These are phyloP conservation scores for Cephus runcator DNA, from an alignment of 2,888 invertebrate species.

Conservation along the genomic window DNA sequence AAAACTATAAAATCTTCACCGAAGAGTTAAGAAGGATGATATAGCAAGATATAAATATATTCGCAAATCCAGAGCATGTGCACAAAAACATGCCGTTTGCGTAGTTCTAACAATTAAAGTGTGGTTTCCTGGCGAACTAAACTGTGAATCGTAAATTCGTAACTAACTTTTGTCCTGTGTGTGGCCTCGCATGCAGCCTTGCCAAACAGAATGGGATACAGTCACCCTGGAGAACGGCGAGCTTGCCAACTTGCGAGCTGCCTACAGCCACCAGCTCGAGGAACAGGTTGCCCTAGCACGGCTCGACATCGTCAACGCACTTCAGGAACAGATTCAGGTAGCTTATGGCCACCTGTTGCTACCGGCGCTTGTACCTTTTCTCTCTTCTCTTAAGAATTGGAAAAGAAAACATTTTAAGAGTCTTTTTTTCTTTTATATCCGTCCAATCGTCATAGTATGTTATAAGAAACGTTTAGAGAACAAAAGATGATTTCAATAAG, in stretches of 20 bases:
- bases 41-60: not conserved
- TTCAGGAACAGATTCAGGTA: conserved; percentile 83
- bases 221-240: conserved; percentile 52
- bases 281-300: conserved; percentile 75
- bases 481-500: not conserved
- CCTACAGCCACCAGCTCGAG: conserved; percentile 65
- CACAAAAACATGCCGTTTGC: not conserved
- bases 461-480: not conserved
- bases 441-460: not conserved
- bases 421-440: not conserved
- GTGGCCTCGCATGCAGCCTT: conserved; percentile 55
- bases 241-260: conserved; percentile 54
- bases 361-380: not conserved
- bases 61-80: not conserved
- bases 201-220: conserved; percentile 60
- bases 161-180: conserved; percentile 30
- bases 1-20: not conserved
- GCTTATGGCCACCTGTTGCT: conserved; percentile 41
- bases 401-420: not conserved
- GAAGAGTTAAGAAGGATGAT: not conserved
- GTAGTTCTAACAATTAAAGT: not conserved
- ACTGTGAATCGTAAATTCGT: conserved; percentile 28
- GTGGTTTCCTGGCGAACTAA: not conserved
- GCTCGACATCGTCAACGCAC: conserved; percentile 75
- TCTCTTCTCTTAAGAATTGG: not conserved